Base-by-base conservation (phyloP, 2,888 invertebrate genomes). In the Shargacucullia verbasci region DNA sequence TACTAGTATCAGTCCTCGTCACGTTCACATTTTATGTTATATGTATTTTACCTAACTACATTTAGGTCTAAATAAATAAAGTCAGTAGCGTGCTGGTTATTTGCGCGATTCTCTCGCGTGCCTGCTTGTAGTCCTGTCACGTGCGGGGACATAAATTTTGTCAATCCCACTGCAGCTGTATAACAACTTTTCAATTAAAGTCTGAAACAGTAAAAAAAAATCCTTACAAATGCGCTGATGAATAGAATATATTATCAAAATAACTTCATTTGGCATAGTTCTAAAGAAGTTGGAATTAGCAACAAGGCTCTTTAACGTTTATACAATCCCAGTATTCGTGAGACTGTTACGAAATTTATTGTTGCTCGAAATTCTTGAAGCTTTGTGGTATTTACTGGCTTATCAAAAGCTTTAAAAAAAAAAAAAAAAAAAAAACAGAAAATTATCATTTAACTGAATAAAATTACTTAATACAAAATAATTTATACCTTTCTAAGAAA, bases 141-240 rank as follows among this genome's bases (percentile, higher is more conserved):
- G 80, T 57, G 79, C 72, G 11, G 68, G 62, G 13, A 80, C 61
- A 65, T 82, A 82, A 59, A 81, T 78, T 59, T 71, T 76, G 59
- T 73, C 73, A 45, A 81, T 64, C 35, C 68, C 65, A 15, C 54
- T 67, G 63, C 81, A 80, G 40, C 70, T 65, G 47, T 66, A 74
- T 27, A 77, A 50, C 47, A 82, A 63, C 68, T 82, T 83, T 70
- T 82, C 80, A 57, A 82, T 64, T 54, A 82, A 56, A 34, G 69
- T 71, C 75, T 78, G 59, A 58, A 79, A 81, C 61, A 71, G 57
- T 44, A 53, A n/a, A 49, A 37, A 46, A 11, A 39, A 14, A 9
- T 2, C 44, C 12, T n/a, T 11, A 35, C 44, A 56, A 71, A 43
- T 37, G 35, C n/a, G 35, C 12, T 48, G 31, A 55, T 69, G 55